Percentiles rank a stretch among this genome's conserved stretches.
Conservation (phyloP, 2,888 invertebrate genomes). For the Tineola bisselliella region DNA sequence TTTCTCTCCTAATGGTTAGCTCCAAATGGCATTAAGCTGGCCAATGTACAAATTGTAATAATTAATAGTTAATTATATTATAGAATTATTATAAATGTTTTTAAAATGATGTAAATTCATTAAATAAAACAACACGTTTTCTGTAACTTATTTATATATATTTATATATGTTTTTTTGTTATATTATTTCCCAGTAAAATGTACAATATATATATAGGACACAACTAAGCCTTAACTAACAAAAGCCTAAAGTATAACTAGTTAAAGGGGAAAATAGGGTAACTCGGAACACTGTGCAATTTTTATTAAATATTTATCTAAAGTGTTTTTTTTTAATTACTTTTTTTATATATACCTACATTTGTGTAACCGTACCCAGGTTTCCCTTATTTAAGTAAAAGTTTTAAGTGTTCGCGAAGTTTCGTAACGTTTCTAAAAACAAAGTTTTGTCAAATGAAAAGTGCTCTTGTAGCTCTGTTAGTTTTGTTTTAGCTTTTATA, state of each 20-base stretch:
- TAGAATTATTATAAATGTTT: no score
- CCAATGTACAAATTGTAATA: no score
- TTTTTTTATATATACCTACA: background rate
- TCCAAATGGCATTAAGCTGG: no score
- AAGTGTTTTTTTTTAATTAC: background rate
- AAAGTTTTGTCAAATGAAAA: background rate
- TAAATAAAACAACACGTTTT: slow-evolving; percentile 30
- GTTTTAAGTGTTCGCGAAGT: background rate
- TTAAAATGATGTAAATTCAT: no score
- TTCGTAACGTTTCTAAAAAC: background rate
- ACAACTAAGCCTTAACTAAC: background rate
- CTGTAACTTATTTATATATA: slow-evolving; percentile 61
- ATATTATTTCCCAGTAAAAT: slow-evolving; percentile 37
- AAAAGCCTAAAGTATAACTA: background rate
- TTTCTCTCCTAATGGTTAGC: no score
- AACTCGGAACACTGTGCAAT: background rate
- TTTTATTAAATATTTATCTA: background rate
- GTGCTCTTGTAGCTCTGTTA: background rate
- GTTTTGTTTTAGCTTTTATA: background rate
- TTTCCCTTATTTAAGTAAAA: background rate
- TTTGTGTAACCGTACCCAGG: background rate
- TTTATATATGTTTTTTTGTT: slow-evolving; percentile 38
- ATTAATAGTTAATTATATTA: no score
- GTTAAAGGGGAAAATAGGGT: background rate
- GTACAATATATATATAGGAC: slow-evolving; percentile 32